Evolutionary conservation across 2,888 invertebrate genomes (phyloP).

Genomic region (Lochmaea crataegi): DNA sequence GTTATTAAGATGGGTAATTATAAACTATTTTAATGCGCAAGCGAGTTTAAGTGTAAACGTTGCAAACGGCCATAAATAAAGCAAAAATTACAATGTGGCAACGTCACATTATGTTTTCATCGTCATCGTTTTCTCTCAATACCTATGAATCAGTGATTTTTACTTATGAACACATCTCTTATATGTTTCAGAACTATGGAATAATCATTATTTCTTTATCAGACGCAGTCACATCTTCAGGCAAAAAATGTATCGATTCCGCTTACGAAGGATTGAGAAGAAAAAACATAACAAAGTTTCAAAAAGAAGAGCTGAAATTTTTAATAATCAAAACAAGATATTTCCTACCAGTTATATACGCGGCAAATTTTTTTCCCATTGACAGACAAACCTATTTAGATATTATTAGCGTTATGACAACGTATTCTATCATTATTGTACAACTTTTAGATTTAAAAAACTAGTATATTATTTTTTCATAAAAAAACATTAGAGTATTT

Average conservation of each 20-base stretch:
- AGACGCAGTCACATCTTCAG: constrained; percentile 28
- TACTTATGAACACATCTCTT: not conserved
- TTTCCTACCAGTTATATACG: constrained; percentile 6
- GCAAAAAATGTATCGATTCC: constrained; percentile 22
- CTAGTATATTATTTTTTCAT: not conserved
- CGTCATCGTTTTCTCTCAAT: too few species aligned
- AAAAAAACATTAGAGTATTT: not conserved
- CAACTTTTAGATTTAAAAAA: not conserved
- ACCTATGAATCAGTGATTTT: not conserved
- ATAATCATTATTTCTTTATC: constrained; percentile 21
- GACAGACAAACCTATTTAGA: not conserved
- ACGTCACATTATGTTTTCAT: too few species aligned
- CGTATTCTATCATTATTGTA: constrained; percentile 17
- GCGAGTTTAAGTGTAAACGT: too few species aligned
- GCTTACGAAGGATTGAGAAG: constrained; percentile 16
- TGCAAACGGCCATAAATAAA: too few species aligned
- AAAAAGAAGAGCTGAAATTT: constrained; percentile 26
- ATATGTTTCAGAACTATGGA: constrained; percentile 25
- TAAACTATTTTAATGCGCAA: too few species aligned
- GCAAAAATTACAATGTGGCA: too few species aligned
- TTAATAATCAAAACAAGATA: constrained; percentile 17
- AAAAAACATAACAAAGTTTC: constrained; percentile 15
- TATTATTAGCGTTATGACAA: not conserved
- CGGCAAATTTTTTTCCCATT: constrained; percentile 7
- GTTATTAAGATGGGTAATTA: too few species aligned